phyloP scores from a whole-genome alignment of 2,888 invertebrate species.

The Phasia obesa region DNA sequence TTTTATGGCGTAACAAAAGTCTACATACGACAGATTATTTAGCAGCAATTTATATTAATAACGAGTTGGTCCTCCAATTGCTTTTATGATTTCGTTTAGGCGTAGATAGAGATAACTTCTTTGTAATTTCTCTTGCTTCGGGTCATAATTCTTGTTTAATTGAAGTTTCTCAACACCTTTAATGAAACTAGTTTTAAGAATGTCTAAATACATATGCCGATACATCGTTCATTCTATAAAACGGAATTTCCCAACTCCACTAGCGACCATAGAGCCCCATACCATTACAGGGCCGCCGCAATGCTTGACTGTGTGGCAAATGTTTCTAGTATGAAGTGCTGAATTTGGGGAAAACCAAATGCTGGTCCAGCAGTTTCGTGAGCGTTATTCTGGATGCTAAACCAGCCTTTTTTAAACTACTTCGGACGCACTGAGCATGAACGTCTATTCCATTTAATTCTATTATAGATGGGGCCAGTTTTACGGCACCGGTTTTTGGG shows the following conservation, averaged over 20 bases:
- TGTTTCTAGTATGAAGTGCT: background rate
- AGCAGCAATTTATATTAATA: background rate
- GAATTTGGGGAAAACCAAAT: background rate
- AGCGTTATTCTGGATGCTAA: background rate
- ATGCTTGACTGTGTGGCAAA: background rate
- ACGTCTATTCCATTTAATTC: background rate
- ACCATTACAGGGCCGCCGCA: background rate
- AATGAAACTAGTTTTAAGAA: background rate
- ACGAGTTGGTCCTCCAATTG: slow-evolving; percentile 1
- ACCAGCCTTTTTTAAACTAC: background rate
- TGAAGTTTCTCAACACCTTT: background rate
- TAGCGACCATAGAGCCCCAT: background rate
- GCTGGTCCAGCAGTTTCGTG: background rate
- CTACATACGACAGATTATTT: background rate
- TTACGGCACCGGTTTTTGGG: background rate
- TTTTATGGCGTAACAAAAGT: slow-evolving; percentile 14
- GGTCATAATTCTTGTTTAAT: background rate
- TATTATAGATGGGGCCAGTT: too few relatives aligned
- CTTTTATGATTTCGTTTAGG: background rate
- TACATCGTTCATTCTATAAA: background rate
- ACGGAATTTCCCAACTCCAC: background rate
- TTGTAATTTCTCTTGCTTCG: background rate
- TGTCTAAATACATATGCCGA: background rate
- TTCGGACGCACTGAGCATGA: background rate
- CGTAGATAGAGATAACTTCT: background rate